Evolutionary conservation across 2,888 invertebrate genomes (phyloP), one percentile per base, ranked within the genome.

Genomic region (Apamea sordens): DNA sequence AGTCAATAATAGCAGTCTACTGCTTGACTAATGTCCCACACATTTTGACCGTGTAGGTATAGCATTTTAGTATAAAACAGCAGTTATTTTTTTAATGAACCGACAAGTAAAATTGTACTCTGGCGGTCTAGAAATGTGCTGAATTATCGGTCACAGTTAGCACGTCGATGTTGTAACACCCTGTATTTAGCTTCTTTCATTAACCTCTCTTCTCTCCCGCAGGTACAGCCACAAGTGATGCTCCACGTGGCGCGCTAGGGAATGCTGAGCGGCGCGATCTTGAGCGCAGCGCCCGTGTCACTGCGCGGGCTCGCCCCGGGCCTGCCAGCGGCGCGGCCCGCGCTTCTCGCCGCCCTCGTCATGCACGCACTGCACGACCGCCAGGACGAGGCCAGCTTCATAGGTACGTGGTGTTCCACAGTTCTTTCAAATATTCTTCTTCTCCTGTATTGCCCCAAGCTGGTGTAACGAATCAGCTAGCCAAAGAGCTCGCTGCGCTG

Each of bases 301-400:
- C 94, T 97, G 97, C 97, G 97, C 97, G 93, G 97, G 95, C 95
- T 97, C 92, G 96, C 97, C 93, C 97, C 98, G 88, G 97, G 97
- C 89, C 97, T 97, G 93, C 97, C 97, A 90, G 96, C 97, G 90
- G 97, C 97, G 96, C 97, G 97, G 89, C 96, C 96, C 84, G 97
- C 96, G 92, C 96, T 94, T 90, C 96, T 96, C 88, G 96, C 96
- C 87, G 95, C 96, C 77, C 94, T 97, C 92, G 97, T 97, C 95
- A 97, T 97, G 97, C 97, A 97, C 91, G 96, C 97, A 64, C 92
- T 96, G 87, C 97, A 97, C 86, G 94, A 95, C 86, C 92, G 94
- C 86, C 95, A 96, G 89, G 97, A 97, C 90, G 97, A 97, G 91
- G 97, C 97, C 94, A 97, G 97, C 93, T 98, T 97, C 94, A 97